Evolutionary conservation across 2,888 invertebrate genomes (phyloP).

Genomic region (Rotaria magnacalcarata): DNA sequence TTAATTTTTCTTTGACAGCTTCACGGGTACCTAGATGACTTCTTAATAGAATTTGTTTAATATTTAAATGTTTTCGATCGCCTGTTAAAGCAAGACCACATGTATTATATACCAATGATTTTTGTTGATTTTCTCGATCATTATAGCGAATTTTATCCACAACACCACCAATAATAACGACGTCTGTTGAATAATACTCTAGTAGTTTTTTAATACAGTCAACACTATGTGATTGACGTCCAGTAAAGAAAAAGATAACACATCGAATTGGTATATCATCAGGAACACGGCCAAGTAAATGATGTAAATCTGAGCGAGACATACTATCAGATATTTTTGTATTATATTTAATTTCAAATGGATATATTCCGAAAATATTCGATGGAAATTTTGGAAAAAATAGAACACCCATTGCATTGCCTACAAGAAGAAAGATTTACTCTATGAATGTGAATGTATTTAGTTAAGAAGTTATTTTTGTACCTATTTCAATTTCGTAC

Average conservation of each 20-base stretch:
- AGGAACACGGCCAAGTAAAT: not conserved
- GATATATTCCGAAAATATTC: not conserved
- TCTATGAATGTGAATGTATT: too few relatives aligned
- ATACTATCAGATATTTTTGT: not conserved
- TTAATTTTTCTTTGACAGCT: not conserved
- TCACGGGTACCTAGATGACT: not conserved
- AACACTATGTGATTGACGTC: not conserved
- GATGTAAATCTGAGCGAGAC: constrained; percentile 10
- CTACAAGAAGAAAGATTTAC: not conserved
- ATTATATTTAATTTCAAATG: not conserved
- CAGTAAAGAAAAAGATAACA: not conserved
- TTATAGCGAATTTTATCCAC: not conserved
- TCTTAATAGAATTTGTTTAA: not conserved
- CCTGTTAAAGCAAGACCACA: not conserved
- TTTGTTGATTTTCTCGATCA: not conserved
- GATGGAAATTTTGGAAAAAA: constrained; percentile 48
- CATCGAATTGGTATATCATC: not conserved
- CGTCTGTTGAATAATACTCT: not conserved
- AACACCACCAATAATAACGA: not conserved
- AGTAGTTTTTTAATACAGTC: not conserved
- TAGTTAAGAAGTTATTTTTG: not conserved
- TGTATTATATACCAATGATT: not conserved
- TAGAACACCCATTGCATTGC: constrained; percentile 48
- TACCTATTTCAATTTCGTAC: not conserved
- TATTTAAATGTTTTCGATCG: not conserved